A percentile compares a stretch with the other conserved stretches of the same genome.
These are phyloP conservation scores for Ochotona curzoniae DNA, from an alignment of 2,113 vertebrate species.

Conservation along the genomic window DNA sequence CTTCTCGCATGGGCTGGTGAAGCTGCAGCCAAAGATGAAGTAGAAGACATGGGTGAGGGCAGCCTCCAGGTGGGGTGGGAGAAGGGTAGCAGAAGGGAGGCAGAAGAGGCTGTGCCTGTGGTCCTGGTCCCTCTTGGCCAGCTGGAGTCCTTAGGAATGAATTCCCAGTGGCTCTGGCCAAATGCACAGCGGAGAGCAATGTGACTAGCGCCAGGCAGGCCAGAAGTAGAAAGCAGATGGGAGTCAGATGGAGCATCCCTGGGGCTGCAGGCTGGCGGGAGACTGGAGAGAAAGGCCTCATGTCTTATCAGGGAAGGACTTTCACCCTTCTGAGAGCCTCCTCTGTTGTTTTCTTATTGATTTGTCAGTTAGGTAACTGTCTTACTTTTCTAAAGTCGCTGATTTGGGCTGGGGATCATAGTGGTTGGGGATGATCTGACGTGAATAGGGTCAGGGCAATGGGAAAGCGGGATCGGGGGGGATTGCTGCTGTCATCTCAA, in stretches of 20 bases:
- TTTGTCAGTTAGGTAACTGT: not conserved
- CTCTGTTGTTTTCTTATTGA: not conserved
- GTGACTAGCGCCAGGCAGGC: not conserved
- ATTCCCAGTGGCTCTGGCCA: not conserved
- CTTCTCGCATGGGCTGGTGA: not conserved
- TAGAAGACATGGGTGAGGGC: too few relatives aligned
- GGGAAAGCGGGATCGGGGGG: not conserved
- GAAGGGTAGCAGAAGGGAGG: not conserved
- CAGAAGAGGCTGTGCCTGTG: rapidly evolving
- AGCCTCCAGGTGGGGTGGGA: not conserved
- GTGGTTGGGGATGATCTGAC: not conserved
- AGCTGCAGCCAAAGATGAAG: not conserved
- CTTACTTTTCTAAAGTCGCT: not conserved
- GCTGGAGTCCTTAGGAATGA: not conserved
- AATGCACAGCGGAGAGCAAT: not conserved
- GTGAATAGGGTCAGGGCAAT: too few relatives aligned
- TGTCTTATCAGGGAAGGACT: not conserved
- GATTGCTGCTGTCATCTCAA: too few relatives aligned
- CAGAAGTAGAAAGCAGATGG: not conserved
- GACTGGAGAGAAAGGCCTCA: not conserved
- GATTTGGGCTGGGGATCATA: not conserved
- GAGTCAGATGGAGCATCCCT: not conserved
- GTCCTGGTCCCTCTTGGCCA: too few relatives aligned
- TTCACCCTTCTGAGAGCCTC: not conserved
- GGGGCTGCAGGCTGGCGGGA: not conserved